Evolutionary conservation across 2,113 vertebrate genomes (phyloP), one percentile per base, ranked within the genome.

Genomic region (Todiramphus saurophagus): DNA sequence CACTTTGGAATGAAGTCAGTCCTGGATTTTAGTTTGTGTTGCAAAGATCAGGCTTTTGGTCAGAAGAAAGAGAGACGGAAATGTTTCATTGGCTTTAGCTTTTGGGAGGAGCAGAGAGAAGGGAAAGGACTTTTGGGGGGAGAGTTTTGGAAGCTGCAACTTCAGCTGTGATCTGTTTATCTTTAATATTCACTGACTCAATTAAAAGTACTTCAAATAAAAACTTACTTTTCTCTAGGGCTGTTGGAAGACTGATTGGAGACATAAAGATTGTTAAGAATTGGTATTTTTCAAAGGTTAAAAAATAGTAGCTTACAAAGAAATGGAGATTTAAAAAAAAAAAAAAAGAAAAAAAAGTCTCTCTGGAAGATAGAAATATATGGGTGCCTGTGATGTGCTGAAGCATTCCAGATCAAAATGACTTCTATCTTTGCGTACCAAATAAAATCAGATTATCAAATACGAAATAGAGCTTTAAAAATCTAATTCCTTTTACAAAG

Each of bases 391-490:
- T 72, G 81, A 81, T 77, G 28, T 68, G 31, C 73, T 89, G 69
- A 86, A 93, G 56, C 48, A 69, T 75, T 19, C 48, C 39, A 72
- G 56, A 87, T 92, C 69, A 92, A 93, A 96, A 89, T 66, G 1
- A 44, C 85, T 87, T 89, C 56, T 75, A 55, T 85, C 68, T 89
- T 93, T 93, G 86, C 48, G 27, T 31, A 94, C 35, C 35, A 95
- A 86, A 74, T 67, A 68, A 74, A 92, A 84, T 78, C 69, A 73
- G 48, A 93, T 92, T 81, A 92, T 82, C 41, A 72, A 87, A 72
- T 87, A 79, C 58, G 56, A 93, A 89, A 76, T 25, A 82, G n/a
- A 69, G 3, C 55, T 55, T 90, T 75, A 84, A 93, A 73, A 78
- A 66, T 79, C 43, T 87, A 91, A 80, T 93, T 94, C 6, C 19